Evolutionary conservation across 2,113 vertebrate species (phyloP), one percentile per base, ranked within the genome.

Genomic region (Microcebus griseorufus): DNA sequence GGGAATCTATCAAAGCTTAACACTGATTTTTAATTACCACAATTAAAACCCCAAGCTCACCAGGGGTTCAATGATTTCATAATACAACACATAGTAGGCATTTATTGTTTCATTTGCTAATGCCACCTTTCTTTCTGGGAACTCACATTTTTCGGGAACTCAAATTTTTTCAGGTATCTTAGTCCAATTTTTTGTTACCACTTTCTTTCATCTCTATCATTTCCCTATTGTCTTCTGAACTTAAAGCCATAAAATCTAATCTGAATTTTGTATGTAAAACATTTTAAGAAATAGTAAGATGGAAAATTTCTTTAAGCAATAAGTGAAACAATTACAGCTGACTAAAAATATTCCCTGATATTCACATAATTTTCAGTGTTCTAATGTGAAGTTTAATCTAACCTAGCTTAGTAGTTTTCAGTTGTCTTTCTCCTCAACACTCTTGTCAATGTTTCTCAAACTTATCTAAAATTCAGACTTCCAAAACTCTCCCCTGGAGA

Each of bases 191-290:
- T 92, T 91, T 90, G 53, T 88, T 88, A 69, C 65, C 34, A 89
- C 34, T 76, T 88, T 93, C 51, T 92, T 78, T 67, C 90, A 67
- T 72, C 23, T 84, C 42, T 29, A 75, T 67, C 23, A 23, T 94
- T 92, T 89, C 78, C 48, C 45, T 92, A 32, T 67, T 83, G n/a
- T 88, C 53, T 65, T 92, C 83, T 78, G 34, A 86, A 89, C 37
- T 86, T 58, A 20, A 58, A 91, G 60, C 53, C 37, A 70, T 88
- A 95, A 93, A 79, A 90, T 12, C 55, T 48, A 89, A 72, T 84
- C 32, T 91, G 37, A 88, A 81, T 95, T 73, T 96, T 90, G 39
- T 64, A 91, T 93, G 29, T 95, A 90, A 97, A 84, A 23, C 20
- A 72, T 79, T 90, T 27, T 25, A 27, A 27, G 45, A 62, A 62